Percentiles rank a stretch among this genome's conserved stretches.
phyloP scores from a whole-genome alignment of 2,888 invertebrate species.

The Hermaeophaga mercurialis region DNA sequence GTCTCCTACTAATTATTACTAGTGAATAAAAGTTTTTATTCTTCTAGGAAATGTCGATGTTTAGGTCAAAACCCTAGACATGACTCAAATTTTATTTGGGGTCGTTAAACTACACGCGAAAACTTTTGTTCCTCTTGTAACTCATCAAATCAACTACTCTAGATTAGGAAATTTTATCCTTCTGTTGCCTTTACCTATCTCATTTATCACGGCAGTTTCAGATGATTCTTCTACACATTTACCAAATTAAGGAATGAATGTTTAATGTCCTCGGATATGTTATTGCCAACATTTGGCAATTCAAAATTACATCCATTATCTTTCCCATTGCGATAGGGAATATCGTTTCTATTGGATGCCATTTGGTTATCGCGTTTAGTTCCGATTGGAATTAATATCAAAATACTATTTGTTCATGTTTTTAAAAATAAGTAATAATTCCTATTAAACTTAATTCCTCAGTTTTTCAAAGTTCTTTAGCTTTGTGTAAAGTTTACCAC shows the following conservation, averaged over 20 bases:
- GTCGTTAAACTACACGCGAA: not conserved
- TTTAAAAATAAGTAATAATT: too few relatives aligned
- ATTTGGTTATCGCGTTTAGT: not conserved
- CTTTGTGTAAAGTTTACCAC: too few relatives aligned
- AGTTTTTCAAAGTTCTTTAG: too few relatives aligned
- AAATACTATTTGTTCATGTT: too few relatives aligned
- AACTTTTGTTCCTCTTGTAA: not conserved
- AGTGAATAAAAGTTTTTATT: too few relatives aligned
- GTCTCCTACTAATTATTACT: too few relatives aligned
- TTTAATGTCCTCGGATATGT: constrained; percentile 16
- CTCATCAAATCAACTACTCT: not conserved
- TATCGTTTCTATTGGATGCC: not conserved
- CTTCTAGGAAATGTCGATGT: too few relatives aligned
- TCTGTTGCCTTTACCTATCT: not conserved
- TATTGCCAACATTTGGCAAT: constrained; percentile 12
- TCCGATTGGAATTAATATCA: too few relatives aligned
- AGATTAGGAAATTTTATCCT: not conserved
- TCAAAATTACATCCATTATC: constrained; percentile 15
- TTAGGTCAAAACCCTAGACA: not conserved
- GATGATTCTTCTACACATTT: constrained; percentile 13
- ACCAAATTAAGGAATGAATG: constrained; percentile 20
- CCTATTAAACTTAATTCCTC: too few relatives aligned
- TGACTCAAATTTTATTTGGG: not conserved
- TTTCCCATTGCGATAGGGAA: constrained; percentile 4
- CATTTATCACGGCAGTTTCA: not conserved